Evolutionary conservation across 2,797 vertebrate genomes (phyloP), one percentile per base, ranked within the genome.

Genomic region (Furcifer pardalis): DNA sequence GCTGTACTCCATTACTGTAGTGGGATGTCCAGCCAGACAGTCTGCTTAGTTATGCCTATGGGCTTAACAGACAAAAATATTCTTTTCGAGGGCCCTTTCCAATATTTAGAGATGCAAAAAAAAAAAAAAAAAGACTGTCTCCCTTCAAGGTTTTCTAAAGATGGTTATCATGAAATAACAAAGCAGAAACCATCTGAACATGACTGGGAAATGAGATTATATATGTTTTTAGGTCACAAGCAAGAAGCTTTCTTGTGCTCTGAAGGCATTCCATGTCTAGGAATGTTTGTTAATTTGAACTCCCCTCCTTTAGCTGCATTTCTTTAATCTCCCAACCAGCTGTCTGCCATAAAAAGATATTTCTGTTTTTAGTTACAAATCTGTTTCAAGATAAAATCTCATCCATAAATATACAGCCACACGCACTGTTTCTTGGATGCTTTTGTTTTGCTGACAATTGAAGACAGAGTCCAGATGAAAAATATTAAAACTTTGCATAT

Each of bases 301-400:
- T 95, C 93, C 87, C 91, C 90, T 93, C 93, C 92, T 87, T 95
- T 71, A 82, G 83, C 87, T 94, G 94, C 92, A 83, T 93, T 94
- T 93, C 95, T 95, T 95, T 96, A 96, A 96, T 97, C 95, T 96
- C 91, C 87, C 83, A 94, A 94, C 94, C 96, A 97, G 96, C 95
- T 96, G 96, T 96, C 95, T 96, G 91, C 95, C 93, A 96, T 96
- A 96, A 96, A 96, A 96, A 96, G 93, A 96, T 95, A 96, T 96
- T 95, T 96, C 95, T 96, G 95, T 91, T 96, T 96, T 96, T 96
- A 96, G 95, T 96, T 96, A 96, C 94, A 96, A 96, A 96, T 96
- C 96, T 96, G 95, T 96, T 96, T 95, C 96, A 94, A 95, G 95
- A 96, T 95, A 96, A 95, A 81, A 95, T 95, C 91, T 95, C 90